These are phyloP conservation scores for Sphaerophoria taeniata DNA, from an alignment of 2,888 invertebrate genomes.

Conservation along the genomic window DNA sequence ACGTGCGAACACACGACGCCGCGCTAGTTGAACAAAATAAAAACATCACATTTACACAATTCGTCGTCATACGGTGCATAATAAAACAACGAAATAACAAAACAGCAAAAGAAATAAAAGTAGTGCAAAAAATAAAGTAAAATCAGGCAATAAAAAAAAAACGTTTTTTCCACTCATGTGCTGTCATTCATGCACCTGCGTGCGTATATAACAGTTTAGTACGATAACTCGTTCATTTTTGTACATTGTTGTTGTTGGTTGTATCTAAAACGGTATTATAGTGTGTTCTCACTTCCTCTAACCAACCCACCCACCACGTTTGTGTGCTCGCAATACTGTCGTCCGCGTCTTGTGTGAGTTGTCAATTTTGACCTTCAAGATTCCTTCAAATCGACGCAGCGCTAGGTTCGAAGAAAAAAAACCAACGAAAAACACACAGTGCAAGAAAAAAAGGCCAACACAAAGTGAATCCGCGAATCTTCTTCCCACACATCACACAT, in stretches of 20 bases:
- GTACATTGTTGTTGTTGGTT: slow-evolving; percentile 2
- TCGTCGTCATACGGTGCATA: neutral
- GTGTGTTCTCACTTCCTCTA: slow-evolving; percentile 44
- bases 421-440: slow-evolving; percentile 60
- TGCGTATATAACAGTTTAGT: slow-evolving; percentile 70
- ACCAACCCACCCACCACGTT: slow-evolving; percentile 42
- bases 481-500: slow-evolving; percentile 38
- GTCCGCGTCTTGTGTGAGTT: slow-evolving; percentile 75
- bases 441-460: slow-evolving; percentile 34
- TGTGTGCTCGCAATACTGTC: slow-evolving; percentile 52
- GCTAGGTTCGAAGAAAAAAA: slow-evolving; percentile 75
- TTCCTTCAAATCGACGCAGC: slow-evolving; percentile 78
- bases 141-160: slow-evolving; percentile 21
- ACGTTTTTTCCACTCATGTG: slow-evolving; percentile 36
- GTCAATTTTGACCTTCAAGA: slow-evolving; percentile 83
- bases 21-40: neutral
- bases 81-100: neutral
- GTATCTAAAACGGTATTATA: slow-evolving; percentile 6
- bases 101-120: slow-evolving; percentile 10
- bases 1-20: slow-evolving; percentile 27
- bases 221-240: slow-evolving; percentile 4
- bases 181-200: slow-evolving; percentile 69
- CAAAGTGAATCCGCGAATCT: slow-evolving; percentile 50
- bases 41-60: slow-evolving; percentile 6
- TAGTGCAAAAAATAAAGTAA: slow-evolving; percentile 18